Base-by-base conservation (phyloP, 2,113 vertebrate genomes). In the Xenopus borealis region DNA sequence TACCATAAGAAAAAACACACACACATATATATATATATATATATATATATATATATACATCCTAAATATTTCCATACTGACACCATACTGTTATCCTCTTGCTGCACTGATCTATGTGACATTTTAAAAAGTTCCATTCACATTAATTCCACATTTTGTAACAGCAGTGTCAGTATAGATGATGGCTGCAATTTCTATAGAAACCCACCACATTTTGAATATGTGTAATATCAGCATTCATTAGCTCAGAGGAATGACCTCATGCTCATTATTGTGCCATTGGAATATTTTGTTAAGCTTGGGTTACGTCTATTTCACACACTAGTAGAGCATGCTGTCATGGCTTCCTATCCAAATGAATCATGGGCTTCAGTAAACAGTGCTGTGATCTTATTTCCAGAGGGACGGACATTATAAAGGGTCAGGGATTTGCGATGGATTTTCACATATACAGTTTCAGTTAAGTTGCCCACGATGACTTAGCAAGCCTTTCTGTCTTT, bases 401-500 rank as follows among this genome's bases (percentile, higher is more conserved):
- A 82, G 94, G 91, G 92, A 93, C 86, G 78, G 46, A 82, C 91
- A 91, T 82, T 92, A 89, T 91, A 90, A 92, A 91, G 90, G 88
- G 86, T 85, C 80, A 83, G 89, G 94, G 94, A 93, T 93, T 96
- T 95, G 90, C 77, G 8, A 90, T 92, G 93, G 95, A 96, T 98
- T 98, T 97, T 94, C 96, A 96, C 95, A 19, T 97, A 94, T 94
- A 94, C 91, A 82, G 89, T 96, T 98, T 95, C 93, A 94, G 86
- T 93, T 83, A 91, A 92, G 86, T 93, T 89, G 90, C 91, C 88
- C 92, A 95, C 93, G 93, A 92, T 80, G 81, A 89, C 83, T 91
- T 89, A 89, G 83, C 87, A 89, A 87, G 83, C 88, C 78, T 88
- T 92, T 91, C 85, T 87, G 88, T 84, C 87, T 90, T 86, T 89